These are phyloP conservation scores for Pteria penguin DNA, from an alignment of 2,888 invertebrate species.

Conservation along the genomic window DNA sequence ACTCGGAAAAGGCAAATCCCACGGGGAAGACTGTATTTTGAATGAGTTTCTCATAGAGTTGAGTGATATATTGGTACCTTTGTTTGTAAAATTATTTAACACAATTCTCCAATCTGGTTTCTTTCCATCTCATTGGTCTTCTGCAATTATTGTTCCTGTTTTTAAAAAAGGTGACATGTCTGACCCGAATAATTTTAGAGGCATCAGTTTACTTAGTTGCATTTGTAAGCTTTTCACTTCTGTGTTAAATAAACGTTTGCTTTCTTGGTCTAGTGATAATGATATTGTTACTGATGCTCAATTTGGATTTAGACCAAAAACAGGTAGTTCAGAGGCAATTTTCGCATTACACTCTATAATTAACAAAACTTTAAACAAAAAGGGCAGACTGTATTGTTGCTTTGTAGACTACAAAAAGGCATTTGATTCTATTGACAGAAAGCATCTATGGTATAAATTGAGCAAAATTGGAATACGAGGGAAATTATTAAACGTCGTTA, in stretches of 20 bases:
- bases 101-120: not conserved
- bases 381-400: conserved; percentile 5
- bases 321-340: not conserved
- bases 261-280: conserved; percentile 5
- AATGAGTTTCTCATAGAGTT: conserved; percentile 15
- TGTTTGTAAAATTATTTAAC: not conserved
- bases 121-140: not conserved
- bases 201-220: conserved; percentile 8
- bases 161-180: conserved; percentile 1
- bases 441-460: not conserved
- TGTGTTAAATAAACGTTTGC: conserved; percentile 11
- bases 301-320: conserved; percentile 8
- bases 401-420: conserved; percentile 18
- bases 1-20: not conserved
- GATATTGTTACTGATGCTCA: conserved; percentile 15
- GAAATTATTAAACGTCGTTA: not conserved
- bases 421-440: conserved; percentile 18
- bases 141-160: not conserved
- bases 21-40: not conserved
- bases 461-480: conserved; percentile 3
- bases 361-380: not conserved
- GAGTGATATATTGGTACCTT: not conserved
- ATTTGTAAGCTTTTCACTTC: conserved; percentile 19
- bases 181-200: conserved; percentile 7
- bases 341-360: conserved; percentile 8